Percentiles rank a stretch among this genome's conserved stretches.
These are phyloP conservation scores for Oscheius sp. DNA, from an alignment of 1,140 invertebrate genomes.

Conservation along the genomic window DNA sequence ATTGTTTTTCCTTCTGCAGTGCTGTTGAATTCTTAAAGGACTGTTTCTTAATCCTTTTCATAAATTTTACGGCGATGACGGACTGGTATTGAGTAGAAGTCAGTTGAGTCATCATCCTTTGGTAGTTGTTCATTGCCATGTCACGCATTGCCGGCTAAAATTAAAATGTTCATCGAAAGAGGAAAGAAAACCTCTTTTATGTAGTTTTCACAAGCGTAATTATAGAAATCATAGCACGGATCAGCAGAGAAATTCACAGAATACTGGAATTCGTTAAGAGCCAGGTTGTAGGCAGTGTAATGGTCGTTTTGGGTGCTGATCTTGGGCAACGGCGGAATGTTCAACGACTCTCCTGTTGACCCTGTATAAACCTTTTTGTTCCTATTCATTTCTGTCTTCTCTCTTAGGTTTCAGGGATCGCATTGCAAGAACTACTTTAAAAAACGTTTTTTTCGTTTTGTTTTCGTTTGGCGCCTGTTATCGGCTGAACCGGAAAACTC, in stretches of 20 bases:
- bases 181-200: slow-evolving; percentile 68
- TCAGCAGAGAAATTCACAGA: slow-evolving; percentile 75
- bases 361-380: too few species aligned
- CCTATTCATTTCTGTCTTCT: too few species aligned
- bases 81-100: slow-evolving; percentile 17
- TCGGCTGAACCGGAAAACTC: too few species aligned
- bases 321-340: neutral
- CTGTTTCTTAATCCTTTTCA: neutral
- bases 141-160: neutral
- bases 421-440: too few species aligned
- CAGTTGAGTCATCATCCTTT: slow-evolving; percentile 24
- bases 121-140: slow-evolving; percentile 6
- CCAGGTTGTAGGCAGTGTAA: neutral
- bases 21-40: slow-evolving; percentile 1
- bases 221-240: slow-evolving; percentile 91
- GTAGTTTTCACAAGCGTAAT: slow-evolving; percentile 89
- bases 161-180: slow-evolving; percentile 11
- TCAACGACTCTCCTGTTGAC: too few species aligned
- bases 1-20: slow-evolving; percentile 12
- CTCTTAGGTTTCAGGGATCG: too few species aligned
- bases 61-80: slow-evolving; percentile 6
- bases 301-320: neutral
- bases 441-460: too few species aligned
- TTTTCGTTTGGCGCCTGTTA: too few species aligned
- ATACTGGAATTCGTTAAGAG: neutral